phyloP scores from a whole-genome alignment of 2,888 invertebrate species.

The Tryphoninae sp. region DNA sequence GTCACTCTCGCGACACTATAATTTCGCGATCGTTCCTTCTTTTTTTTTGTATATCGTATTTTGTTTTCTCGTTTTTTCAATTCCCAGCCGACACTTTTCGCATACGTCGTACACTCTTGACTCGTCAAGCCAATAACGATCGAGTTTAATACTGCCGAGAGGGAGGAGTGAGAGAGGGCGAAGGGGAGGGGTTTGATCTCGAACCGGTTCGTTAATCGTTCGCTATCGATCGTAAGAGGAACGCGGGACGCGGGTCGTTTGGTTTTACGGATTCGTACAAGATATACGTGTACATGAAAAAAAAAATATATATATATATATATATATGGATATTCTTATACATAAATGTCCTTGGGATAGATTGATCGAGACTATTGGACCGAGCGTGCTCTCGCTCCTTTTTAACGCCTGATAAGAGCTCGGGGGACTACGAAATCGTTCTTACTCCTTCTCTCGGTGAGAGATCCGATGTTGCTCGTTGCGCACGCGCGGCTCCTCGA shows the following conservation, averaged over 20 bases:
- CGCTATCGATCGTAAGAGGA: slow-evolving; percentile 61
- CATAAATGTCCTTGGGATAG: slow-evolving; percentile 56
- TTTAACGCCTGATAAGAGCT: slow-evolving; percentile 45
- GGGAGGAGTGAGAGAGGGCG: slow-evolving; percentile 9
- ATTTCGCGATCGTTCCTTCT: slow-evolving; percentile 48
- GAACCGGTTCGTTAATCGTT: slow-evolving; percentile 67
- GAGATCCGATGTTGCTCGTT: slow-evolving; percentile 26
- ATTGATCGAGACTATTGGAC: slow-evolving; percentile 51
- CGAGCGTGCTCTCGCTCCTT: slow-evolving; percentile 43
- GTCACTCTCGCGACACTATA: slow-evolving; percentile 58
- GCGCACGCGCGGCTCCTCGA: slow-evolving; percentile 12
- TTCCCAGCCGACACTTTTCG: slow-evolving; percentile 54
- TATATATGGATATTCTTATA: slow-evolving; percentile 7
- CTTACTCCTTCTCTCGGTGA: background rate
- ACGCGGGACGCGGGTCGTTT: slow-evolving; percentile 55
- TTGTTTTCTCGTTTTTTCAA: slow-evolving; percentile 21
- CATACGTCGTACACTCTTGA: slow-evolving; percentile 58
- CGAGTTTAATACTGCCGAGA: slow-evolving; percentile 48
- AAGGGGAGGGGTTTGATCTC: slow-evolving; percentile 36
- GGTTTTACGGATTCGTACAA: slow-evolving; percentile 53
- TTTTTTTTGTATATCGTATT: slow-evolving; percentile 19
- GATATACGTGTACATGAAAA: background rate
- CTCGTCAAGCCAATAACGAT: slow-evolving; percentile 64
- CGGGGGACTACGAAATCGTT: slow-evolving; percentile 13
- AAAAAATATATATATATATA: background rate